Base-by-base conservation (phyloP, 2,888 invertebrate species). In the Chrysolina haemoptera region DNA sequence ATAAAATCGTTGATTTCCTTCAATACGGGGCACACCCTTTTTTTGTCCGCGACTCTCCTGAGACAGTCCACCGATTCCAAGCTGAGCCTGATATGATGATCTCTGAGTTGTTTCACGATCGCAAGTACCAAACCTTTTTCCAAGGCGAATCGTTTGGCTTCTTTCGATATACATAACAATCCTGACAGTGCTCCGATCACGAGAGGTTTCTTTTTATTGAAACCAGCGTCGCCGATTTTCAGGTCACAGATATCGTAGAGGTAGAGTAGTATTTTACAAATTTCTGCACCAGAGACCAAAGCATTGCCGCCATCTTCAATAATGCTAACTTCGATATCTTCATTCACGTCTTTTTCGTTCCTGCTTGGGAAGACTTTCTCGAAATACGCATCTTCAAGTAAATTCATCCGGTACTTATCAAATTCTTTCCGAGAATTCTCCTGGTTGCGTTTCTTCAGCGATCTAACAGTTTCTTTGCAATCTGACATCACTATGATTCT, bases 1-100 rank as follows among this genome's bases (percentile, higher is more conserved):
- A 93, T 86, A 22, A 92, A 82, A 86, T 90, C 89, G 74, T 90
- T 89, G 4, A 93, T 84, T 43, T 92, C 91, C 62, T 89, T 89
- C 18, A 94, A 84, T 1, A 91, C 84, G 1, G 92, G 91, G 64
- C 82, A 82, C 9, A 88, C 74, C 65, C 87, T 87, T 78, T 88
- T 89, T 55, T 88, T 89, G 70, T 89, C 89, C 0, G 83, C 80
- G 50, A 87, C 82, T 77, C 87, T 86, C 71, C 88, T 86, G 27
- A 88, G 83, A 70, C 85, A 85, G 62, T 89, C 89, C 6, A 88
- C 87, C 0, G 89, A 89, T 77, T 90, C 89, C 18, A 90, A 80
- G 79, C 89, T 90, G 14, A 90, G 82, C 78, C 87, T 88, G 8
- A 89, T 84, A 62, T 90, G 88, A 16, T 88, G 80, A 73, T 89